Base-by-base conservation (phyloP, 2,888 invertebrate species). In the Philonicus albiceps region DNA sequence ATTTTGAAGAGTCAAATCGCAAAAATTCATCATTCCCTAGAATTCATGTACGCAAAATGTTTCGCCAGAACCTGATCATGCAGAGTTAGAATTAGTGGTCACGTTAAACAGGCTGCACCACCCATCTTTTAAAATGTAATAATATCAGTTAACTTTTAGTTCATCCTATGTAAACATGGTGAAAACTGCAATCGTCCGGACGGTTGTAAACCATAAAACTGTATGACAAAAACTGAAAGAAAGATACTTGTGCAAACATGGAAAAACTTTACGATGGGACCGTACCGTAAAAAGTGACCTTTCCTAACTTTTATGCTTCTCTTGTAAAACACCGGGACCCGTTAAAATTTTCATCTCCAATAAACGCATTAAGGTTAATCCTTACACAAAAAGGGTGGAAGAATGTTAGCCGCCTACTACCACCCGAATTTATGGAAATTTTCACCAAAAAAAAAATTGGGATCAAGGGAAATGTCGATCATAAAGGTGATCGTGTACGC, bases 351-450 rank as follows among this genome's bases (percentile, higher is more conserved):
- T 64, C 11, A 11, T 19, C 22, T 64, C 64, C 30, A 78, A 78
- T 78, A 78, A 78, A 78, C 43, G 16, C 78, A 78, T 78, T 78
- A 27, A 49, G 43, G 49, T 49, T 78, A 78, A 78, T 78, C 78
- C 78, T 78, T 78, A 49, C 49, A 78, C 49, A 78, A 78, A 78
- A 78, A 78, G 78, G 78, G 78, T 78, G 30, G 49, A 37, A 78
- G 49, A 16, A 22, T 64, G 8, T 8, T 13, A 64, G 64, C 27
- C 64, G 27, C 55, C 64, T 64, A 22, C 64, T 22, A 64, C 64
- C 27, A 64, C 64, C 64, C 64, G 13, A 64, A 64, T 64, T 64
- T 64, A 64, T 64, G 64, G 64, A 64, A 64, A 64, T 64, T 27
- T 64, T 64, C 64, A 64, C 64, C 64, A 64, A 64, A 64, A 64